These are phyloP conservation scores for Ormyrus thymus DNA, from an alignment of 2,888 invertebrate species.

Conservation along the genomic window DNA sequence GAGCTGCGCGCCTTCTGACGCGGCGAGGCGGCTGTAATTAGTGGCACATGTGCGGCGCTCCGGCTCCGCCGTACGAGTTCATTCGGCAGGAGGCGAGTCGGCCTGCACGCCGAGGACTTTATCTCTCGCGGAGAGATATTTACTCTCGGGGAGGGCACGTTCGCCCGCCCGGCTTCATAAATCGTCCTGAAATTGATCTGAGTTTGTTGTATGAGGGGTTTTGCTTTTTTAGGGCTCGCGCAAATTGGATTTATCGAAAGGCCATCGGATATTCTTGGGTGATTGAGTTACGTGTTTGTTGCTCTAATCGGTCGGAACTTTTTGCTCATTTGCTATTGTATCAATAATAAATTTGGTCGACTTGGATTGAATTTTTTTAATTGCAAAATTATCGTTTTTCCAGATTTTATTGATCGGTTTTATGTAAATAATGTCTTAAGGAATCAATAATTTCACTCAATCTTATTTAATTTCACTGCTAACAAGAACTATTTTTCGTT, in stretches of 20 bases:
- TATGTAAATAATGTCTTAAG: too few species aligned
- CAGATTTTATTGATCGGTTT: too few species aligned
- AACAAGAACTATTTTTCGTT: too few species aligned
- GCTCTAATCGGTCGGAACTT: too few species aligned
- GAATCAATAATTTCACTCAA: too few species aligned
- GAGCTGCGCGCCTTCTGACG: neutral
- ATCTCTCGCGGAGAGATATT: constrained; percentile 19
- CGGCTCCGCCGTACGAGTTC: neutral
- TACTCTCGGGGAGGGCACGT: constrained; percentile 3
- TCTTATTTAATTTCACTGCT: too few species aligned
- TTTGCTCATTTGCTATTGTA: too few species aligned
- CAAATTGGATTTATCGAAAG: neutral
- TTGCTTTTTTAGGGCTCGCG: neutral
- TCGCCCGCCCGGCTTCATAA: neutral
- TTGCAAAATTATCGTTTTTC: too few species aligned
- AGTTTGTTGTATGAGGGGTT: neutral
- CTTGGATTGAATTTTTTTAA: too few species aligned
- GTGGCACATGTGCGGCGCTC: constrained; percentile 60
- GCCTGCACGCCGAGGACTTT: neutral
- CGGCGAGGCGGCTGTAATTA: constrained; percentile 58
- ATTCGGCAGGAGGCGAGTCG: neutral
- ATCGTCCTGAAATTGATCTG: constrained; percentile 9
- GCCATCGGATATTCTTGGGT: neutral
- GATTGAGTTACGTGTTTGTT: too few species aligned
- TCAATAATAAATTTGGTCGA: too few species aligned